Base-by-base conservation (phyloP, 1,140 invertebrate species). In the Camponotus pennsylvanicus region DNA sequence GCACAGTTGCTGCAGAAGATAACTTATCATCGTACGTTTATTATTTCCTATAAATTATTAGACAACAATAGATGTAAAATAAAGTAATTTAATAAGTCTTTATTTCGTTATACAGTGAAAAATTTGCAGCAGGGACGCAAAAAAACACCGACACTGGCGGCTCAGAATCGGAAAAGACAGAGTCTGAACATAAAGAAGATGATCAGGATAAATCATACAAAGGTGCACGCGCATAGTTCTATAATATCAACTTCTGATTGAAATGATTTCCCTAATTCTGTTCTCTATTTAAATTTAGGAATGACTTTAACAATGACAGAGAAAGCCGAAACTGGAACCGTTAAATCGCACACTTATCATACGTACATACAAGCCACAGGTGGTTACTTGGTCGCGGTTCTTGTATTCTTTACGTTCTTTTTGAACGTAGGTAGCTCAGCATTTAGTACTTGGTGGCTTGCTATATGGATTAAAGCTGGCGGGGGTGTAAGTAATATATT, bases 361-460 rank as follows among this genome's bases (percentile, higher is more conserved):
- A 76, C 91, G 7, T 97, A 97, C 87, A 94, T 97, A 8, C 90
- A 95, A 87, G 95, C 96, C 15, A 96, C 96, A 15, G 97, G 97
- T 18, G 97, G 97, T 5, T 95, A 95, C 83, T 87, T 95, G 1
- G 57, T 97, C 0, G 93, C 94, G 52, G 18, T 94, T 27, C 73
- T 96, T 15, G 95, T 97, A 7, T 85, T 97, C 45, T 67, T 96
- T 0, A 93, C 94, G 32, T 97, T 97, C 85, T 90, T 96, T 3
- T 52, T 97, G 8, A 97, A 96, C 86, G 95, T 97, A 42, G 96
- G 95, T 1, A 95, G 95, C 21, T 95, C 96, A 18, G 92, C 95
- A 0, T 97, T 97, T 80, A 96, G 96, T 83, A 96, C 96, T 73
- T 97, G 97, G 96, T 97, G 97, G 97, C 94, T 98, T 2, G 96